Base-by-base conservation (phyloP, 2,797 vertebrate species). In the Chelon labrosus region DNA sequence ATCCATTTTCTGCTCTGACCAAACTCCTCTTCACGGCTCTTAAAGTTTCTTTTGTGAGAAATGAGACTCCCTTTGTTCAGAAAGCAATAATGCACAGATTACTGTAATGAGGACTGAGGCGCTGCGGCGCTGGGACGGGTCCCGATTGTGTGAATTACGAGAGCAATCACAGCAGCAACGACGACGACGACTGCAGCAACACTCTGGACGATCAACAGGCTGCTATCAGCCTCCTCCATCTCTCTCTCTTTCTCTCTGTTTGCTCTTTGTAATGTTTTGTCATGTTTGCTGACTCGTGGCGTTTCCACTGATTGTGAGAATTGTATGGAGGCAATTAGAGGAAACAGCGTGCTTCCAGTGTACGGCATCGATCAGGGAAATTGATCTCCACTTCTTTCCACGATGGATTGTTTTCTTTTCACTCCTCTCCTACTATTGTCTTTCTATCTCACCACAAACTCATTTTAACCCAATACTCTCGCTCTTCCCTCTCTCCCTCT, bases 111-210 rank as follows among this genome's bases (percentile, higher is more conserved):
- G 62, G 65, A 44, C 1, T 4, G 55, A 69, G 62, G 49, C 65
- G 2, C 25, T 39, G 55, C 75, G 65, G 62, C 52, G 58, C n/a
- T 80, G 65, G 51, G n/a, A 38, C 51, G 7, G 16, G 55, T 66
- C 58, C 61, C 67, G 57, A 80, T 80, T 72, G 69, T 74, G 62
- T 77, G 70, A 75, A 52, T 75, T 59, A 70, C 65, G 77, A 71
- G 49, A 62, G 47, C 55, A 75, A 75, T 83, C 76, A 75, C 59
- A 51, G 46, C n/a, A n/a, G n/a, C n/a, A n/a, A n/a, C n/a, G n/a
- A n/a, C n/a, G n/a, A n/a, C n/a, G n/a, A n/a, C n/a, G n/a, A n/a
- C n/a, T n/a, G n/a, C 63, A 17, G 31, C 61, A 68, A 55, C 63
- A 52, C 31, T 70, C 50, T 8, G 39, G 54, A 65, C 46, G 75